These are phyloP conservation scores for Epinephelus fuscoguttatus DNA, from an alignment of 2,113 vertebrate species.

Conservation along the genomic window DNA sequence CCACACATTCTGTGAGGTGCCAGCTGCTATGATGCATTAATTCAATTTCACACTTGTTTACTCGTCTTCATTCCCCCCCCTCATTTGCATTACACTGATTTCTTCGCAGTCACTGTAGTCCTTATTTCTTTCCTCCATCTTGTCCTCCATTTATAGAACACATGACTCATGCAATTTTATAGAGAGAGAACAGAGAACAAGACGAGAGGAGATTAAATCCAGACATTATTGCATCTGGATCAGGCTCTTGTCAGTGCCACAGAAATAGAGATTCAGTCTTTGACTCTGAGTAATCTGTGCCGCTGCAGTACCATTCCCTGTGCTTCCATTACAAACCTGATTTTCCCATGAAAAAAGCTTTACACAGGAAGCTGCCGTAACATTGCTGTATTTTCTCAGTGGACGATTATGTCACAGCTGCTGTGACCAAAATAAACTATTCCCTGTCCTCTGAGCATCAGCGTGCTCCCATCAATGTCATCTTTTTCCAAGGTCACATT, in stretches of 20 bases:
- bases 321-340: constrained; percentile 42
- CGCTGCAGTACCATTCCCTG: constrained; percentile 15
- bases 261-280: constrained; percentile 30
- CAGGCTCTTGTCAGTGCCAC: constrained; percentile 3
- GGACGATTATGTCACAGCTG: constrained; percentile 57
- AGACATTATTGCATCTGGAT: constrained; percentile 23
- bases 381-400: constrained; percentile 22
- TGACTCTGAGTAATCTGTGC: constrained; percentile 18
- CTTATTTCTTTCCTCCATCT: constrained; percentile 74
- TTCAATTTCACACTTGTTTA: constrained; percentile 4
- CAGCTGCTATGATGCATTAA: constrained; percentile 19
- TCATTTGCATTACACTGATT: constrained; percentile 41
- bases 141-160: constrained; percentile 70
- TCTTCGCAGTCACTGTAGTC: constrained; percentile 24
- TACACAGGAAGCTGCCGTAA: constrained; percentile 47
- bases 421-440: constrained; percentile 60
- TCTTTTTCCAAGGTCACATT: constrained; percentile 81
- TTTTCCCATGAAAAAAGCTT: constrained; percentile 43
- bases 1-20: constrained; percentile 34
- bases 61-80: constrained; percentile 7
- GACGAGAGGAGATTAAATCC: constrained; percentile 12
- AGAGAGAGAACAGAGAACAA: constrained; percentile 34
- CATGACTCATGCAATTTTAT: constrained; percentile 73
- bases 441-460: constrained; percentile 35
- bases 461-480: constrained; percentile 64